Percentiles rank a stretch among this genome's conserved stretches.
phyloP scores from a whole-genome alignment of 2,797 vertebrate genomes.

The Psittacula echo region DNA sequence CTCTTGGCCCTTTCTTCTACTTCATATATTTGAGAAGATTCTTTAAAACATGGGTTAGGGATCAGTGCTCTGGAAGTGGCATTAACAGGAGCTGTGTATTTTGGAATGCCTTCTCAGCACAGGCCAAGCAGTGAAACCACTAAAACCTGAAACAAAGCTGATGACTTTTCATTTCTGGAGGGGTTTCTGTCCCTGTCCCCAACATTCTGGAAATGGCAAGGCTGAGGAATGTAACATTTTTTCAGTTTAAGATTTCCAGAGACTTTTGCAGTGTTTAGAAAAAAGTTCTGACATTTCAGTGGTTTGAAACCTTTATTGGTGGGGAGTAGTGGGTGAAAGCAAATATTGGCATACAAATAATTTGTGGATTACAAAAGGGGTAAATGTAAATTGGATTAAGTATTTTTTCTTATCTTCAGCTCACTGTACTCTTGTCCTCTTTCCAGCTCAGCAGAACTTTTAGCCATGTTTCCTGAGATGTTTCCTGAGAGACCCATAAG shows the following conservation, averaged over 20 bases:
- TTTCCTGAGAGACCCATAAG: slow-evolving; percentile 61
- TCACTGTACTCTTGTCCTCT: not conserved
- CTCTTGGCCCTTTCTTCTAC: not conserved
- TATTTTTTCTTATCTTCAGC: slow-evolving; percentile 49
- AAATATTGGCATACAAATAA: not conserved
- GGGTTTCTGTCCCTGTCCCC: slow-evolving; percentile 12
- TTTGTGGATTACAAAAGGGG: not conserved
- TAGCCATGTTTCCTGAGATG: not conserved
- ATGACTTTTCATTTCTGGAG: not conserved
- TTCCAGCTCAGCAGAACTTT: slow-evolving; percentile 27
- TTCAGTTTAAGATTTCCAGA: not conserved
- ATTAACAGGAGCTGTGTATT: not conserved
- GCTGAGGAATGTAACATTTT: not conserved
- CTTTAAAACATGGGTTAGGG: not conserved
- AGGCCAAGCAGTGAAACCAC: not conserved
- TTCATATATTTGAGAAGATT: not conserved
- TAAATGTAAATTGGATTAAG: not conserved
- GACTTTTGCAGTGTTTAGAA: not conserved
- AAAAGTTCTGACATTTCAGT: not conserved
- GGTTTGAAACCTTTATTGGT: not conserved
- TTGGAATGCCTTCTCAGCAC: slow-evolving; percentile 26
- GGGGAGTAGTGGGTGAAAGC: not conserved
- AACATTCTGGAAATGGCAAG: not conserved
- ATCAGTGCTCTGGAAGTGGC: not conserved
- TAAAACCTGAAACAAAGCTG: slow-evolving; percentile 4